A percentile compares a stretch with the other conserved stretches of the same genome.
Evolutionary conservation across 2,888 invertebrate genomes (phyloP).

Genomic region (Pecten maximus): DNA sequence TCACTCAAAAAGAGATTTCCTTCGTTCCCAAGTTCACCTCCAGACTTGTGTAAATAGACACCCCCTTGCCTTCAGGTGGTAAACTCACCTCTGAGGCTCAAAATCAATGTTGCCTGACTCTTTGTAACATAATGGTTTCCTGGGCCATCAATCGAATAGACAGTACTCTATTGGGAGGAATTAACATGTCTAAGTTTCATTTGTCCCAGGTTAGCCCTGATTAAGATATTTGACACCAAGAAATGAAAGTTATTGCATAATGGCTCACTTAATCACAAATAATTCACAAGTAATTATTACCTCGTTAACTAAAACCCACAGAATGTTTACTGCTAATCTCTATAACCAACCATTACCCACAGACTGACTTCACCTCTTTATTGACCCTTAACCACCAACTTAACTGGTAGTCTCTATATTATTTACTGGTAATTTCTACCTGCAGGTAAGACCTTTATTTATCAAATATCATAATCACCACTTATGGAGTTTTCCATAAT

Average conservation of each 20-base stretch:
- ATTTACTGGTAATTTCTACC: too few relatives aligned
- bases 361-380: too few relatives aligned
- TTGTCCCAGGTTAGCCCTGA: neutral
- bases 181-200: neutral
- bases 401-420: too few relatives aligned
- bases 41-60: constrained; percentile 25
- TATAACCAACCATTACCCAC: too few relatives aligned
- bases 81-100: neutral
- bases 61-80: neutral
- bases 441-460: too few relatives aligned
- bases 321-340: too few relatives aligned
- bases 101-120: constrained; percentile 18
- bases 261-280: neutral
- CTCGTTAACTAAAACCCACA: too few relatives aligned
- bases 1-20: constrained; percentile 11
- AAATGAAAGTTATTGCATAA: neutral
- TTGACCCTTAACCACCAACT: too few relatives aligned
- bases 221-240: neutral
- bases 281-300: too few relatives aligned
- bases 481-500: too few relatives aligned
- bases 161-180: neutral
- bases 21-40: neutral
- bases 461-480: too few relatives aligned
- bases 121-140: neutral
- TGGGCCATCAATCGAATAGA: neutral